These are phyloP conservation scores for Petrosia ficiformis DNA, from an alignment of 37 sponge, comb jelly and placozoan species.

Conservation along the genomic window DNA sequence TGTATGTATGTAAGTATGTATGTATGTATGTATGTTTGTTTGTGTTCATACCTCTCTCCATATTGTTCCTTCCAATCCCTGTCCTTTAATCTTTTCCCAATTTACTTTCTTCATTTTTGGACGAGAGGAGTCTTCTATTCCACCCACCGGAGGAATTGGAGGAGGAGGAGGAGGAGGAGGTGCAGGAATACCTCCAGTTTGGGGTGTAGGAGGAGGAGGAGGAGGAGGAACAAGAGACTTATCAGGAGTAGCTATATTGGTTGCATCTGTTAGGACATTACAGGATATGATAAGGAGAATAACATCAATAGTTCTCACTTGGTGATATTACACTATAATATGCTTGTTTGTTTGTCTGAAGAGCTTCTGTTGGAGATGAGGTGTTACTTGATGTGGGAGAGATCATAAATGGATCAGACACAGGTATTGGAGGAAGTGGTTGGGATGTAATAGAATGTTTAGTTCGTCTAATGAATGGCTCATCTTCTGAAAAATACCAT, in stretches of 20 bases:
- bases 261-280: neutral
- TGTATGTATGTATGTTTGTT: neutral
- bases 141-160: conserved; percentile 27
- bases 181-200: neutral
- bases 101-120: conserved; percentile 51
- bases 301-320: no score
- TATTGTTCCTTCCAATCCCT: conserved; percentile 30
- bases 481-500: no score
- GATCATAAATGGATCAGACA: no score
- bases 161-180: conserved; percentile 41
- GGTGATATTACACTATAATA: no score
- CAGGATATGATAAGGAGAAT: no score
- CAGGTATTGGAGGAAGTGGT: no score
- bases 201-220: conserved; percentile 46
- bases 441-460: no score
- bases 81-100: conserved; percentile 49
- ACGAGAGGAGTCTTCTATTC: neutral
- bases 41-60: conserved; percentile 39
- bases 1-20: neutral
- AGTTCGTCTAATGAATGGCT: no score
- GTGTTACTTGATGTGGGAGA: no score
- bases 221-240: conserved; percentile 45
- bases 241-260: conserved; percentile 17
- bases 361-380: no score
- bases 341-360: no score